Percentiles rank a stretch among this genome's conserved stretches.
phyloP scores from a whole-genome alignment of 1,140 invertebrate genomes.

The Hypothenemus hampei region DNA sequence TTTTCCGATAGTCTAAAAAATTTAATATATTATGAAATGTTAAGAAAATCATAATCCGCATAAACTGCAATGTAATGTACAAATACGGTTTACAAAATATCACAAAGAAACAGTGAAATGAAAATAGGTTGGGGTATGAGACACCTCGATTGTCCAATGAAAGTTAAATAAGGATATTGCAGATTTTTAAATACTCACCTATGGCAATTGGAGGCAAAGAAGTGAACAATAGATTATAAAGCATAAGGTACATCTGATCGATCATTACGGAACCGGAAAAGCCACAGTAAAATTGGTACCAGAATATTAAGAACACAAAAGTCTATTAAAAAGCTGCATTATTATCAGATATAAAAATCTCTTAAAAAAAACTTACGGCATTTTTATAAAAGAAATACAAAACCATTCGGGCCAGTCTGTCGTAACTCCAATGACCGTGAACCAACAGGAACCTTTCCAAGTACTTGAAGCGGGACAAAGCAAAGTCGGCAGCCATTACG shows the following conservation, averaged over 20 bases:
- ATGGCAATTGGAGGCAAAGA: slow-evolving; percentile 83
- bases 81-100: no score
- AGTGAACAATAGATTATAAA: slow-evolving; percentile 92
- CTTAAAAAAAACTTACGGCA: slow-evolving; percentile 61
- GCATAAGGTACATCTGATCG: slow-evolving; percentile 89
- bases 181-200: no score
- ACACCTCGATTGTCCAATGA: no score
- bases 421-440: slow-evolving; percentile 96
- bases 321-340: slow-evolving; percentile 54
- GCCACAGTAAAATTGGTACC: slow-evolving; percentile 88
- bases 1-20: no score
- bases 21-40: no score
- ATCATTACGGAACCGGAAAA: slow-evolving; percentile 89
- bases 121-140: no score
- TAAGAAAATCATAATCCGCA: no score
- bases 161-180: no score
- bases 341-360: neutral
- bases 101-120: no score
- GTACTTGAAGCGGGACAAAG: slow-evolving; percentile 84
- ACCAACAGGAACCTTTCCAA: slow-evolving; percentile 81
- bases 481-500: slow-evolving; percentile 96
- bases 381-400: slow-evolving; percentile 98
- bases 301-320: slow-evolving; percentile 90
- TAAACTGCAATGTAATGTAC: no score
- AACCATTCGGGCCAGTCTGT: slow-evolving; percentile 86